Evolutionary conservation across 2,888 invertebrate species (phyloP).

Genomic region (Dermolepida albohirtum): DNA sequence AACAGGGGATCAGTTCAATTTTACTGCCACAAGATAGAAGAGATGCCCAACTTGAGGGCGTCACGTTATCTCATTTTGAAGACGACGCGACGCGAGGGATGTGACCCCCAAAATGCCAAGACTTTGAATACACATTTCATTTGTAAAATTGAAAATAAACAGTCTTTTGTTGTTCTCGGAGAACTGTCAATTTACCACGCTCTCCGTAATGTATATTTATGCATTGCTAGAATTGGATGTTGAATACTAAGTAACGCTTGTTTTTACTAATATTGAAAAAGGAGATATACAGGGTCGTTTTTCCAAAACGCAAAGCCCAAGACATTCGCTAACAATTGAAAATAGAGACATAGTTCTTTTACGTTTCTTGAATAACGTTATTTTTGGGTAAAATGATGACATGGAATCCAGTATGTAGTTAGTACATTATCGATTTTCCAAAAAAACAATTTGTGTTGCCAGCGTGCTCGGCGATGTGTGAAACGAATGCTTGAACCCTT

Average conservation of each 20-base stretch:
- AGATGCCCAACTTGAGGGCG: constrained; percentile 50
- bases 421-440: too few relatives aligned
- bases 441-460: too few relatives aligned
- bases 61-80: constrained; percentile 53
- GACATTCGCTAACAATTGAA: too few relatives aligned
- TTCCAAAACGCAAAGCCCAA: too few relatives aligned
- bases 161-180: constrained; percentile 44
- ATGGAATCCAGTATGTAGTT: too few relatives aligned
- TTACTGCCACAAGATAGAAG: constrained; percentile 49
- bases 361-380: too few relatives aligned
- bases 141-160: constrained; percentile 59
- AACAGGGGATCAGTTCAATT: constrained; percentile 46
- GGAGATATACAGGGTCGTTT: too few relatives aligned
- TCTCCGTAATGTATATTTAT: constrained; percentile 19
- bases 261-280: too few relatives aligned
- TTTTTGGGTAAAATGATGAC: too few relatives aligned
- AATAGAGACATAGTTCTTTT: too few relatives aligned
- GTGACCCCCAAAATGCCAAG: constrained; percentile 51
- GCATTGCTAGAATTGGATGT: constrained; percentile 1
- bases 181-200: constrained; percentile 4
- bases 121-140: constrained; percentile 56
- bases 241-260: neutral
- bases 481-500: too few relatives aligned
- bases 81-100: constrained; percentile 48
- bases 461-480: too few relatives aligned